Base-by-base conservation (phyloP, 2,888 invertebrate species). In the Amphiduros pacificus region DNA sequence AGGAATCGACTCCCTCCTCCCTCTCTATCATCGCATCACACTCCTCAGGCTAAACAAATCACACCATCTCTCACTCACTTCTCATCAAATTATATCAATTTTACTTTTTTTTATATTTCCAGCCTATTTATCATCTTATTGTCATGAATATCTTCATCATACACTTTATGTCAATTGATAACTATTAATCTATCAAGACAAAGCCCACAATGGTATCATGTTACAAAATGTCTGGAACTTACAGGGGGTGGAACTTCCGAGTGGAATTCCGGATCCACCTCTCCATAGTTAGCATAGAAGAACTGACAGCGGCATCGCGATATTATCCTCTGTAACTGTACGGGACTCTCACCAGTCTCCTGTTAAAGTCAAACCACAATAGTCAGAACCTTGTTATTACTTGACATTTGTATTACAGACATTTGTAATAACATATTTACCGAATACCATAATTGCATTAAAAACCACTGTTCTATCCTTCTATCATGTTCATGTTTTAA, bases 291-390 rank as follows among this genome's bases (percentile, higher is more conserved):
- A 56, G 93, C 94, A 82, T 95, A 99, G 85, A 94, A 96, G 84
- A 99, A 95, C 85, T 98, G 97, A 84, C 98, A 99, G 77, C 93
- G 93, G 85, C 99, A 98, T 1, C 96, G 87, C 0, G 96, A 96
- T 17, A 98, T 97, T 71, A 99, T 98, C 61, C 99, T 87, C 85
- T 99, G 98, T 24, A 99, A 85, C 87, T 98, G 86, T 85, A 83
- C 44, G 5, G 29, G 27, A 40, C 41, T 44, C 4, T 44, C 51
- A 27, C 59, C 59, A n/a, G 31, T 31, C 22, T 59, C 59, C 51
- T 51, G 41, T n/a, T 22, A 36, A 22, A 48, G n/a, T n/a, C n/a
- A n/a, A n/a, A n/a, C n/a, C n/a, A n/a, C n/a, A n/a, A n/a, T n/a
- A n/a, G n/a, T n/a, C n/a, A n/a, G n/a, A n/a, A n/a, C n/a, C n/a